Conservation (phyloP, 1,140 invertebrate genomes). For the Drosophila tropicalis region DNA sequence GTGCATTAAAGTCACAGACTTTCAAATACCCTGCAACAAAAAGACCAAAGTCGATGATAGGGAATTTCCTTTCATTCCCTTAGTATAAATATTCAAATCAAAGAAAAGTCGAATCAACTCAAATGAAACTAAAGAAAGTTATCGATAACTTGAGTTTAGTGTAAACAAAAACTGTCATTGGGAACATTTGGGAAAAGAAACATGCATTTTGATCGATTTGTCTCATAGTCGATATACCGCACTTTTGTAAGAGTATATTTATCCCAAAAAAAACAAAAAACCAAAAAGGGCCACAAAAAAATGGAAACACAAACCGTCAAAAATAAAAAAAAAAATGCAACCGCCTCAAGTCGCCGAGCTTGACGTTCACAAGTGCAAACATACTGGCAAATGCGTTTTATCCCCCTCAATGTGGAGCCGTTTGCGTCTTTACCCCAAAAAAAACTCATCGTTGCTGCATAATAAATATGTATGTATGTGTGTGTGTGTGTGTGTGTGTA, state of each 20-base stretch:
- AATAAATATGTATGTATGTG: constrained; percentile 60
- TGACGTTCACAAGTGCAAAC: constrained; percentile 42
- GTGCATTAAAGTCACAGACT: constrained; percentile 48
- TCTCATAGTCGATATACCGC: not conserved
- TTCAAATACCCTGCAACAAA: not conserved
- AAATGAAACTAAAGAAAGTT: too few species aligned
- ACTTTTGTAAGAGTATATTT: constrained; percentile 11
- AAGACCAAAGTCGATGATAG: too few species aligned
- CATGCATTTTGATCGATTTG: too few species aligned
- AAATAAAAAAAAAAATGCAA: constrained; percentile 46
- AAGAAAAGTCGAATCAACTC: too few species aligned
- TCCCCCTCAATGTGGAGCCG: constrained; percentile 25
- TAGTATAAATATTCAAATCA: too few species aligned
- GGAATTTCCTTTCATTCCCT: too few species aligned
- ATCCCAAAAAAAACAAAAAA: constrained; percentile 64
- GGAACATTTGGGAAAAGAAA: too few species aligned
- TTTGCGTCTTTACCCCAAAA: constrained; percentile 2
- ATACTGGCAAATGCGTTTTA: constrained; percentile 20
- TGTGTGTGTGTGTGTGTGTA: constrained; percentile 39
- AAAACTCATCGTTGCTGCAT: constrained; percentile 56
- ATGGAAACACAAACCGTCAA: constrained; percentile 10
- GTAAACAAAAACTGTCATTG: too few species aligned
- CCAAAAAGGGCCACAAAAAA: constrained; percentile 19
- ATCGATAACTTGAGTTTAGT: too few species aligned
- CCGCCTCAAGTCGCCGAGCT: constrained; percentile 62